Conservation (phyloP, 2,888 invertebrate genomes). For the Camptogramma bilineatum region DNA sequence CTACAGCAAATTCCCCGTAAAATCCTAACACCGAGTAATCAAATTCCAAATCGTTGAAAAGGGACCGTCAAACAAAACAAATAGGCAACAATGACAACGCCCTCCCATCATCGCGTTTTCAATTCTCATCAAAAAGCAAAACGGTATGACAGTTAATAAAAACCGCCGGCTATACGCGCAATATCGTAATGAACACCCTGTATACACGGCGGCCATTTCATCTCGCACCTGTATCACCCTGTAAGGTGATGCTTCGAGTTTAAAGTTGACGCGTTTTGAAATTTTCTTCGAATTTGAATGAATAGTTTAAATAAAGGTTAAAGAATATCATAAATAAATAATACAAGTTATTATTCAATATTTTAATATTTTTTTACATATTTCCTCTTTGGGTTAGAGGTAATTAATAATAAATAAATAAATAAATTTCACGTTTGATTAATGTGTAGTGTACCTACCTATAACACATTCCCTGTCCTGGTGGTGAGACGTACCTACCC, state of each 20-base stretch:
- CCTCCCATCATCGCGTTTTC: constrained; percentile 70
- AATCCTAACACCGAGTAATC: constrained; percentile 19
- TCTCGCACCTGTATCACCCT: constrained; percentile 83
- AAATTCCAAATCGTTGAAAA: constrained; percentile 32
- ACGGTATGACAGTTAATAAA: constrained; percentile 81
- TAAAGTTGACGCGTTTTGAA: constrained; percentile 43
- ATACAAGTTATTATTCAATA: no score
- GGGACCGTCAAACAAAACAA: constrained; percentile 36
- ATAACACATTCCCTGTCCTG: no score
- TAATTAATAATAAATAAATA: no score
- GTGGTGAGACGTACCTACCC: no score
- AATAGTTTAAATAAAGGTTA: no score
- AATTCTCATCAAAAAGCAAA: constrained; percentile 83
- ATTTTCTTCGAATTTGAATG: no score
- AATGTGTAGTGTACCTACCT: no score
- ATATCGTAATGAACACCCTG: constrained; percentile 85
- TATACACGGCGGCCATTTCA: constrained; percentile 83
- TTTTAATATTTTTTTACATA: no score
- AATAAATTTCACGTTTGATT: no score
- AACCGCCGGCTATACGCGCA: constrained; percentile 79
- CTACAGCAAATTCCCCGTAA: constrained; percentile 4
- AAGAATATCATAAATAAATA: no score
- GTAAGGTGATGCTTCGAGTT: constrained; percentile 51
- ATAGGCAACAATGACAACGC: constrained; percentile 65
- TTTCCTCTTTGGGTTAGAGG: no score